Conservation (phyloP, 2,888 invertebrate genomes). For the Hyles lineata region DNA sequence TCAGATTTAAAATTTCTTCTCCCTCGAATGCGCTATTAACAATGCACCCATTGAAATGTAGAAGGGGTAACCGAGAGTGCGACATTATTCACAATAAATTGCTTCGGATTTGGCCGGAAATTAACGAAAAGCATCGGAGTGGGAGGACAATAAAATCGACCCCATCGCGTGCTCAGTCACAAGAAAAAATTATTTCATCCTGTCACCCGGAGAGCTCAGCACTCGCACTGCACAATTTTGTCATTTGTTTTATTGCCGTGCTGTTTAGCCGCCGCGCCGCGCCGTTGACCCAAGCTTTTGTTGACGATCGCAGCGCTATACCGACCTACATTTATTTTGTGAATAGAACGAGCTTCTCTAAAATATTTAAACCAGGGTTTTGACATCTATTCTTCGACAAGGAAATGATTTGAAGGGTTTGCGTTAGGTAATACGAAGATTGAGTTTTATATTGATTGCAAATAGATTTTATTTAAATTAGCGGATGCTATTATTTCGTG, state of each 20-base stretch:
- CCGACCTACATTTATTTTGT: constrained; percentile 1
- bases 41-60: constrained; percentile 57
- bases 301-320: not conserved
- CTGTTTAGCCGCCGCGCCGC: constrained; percentile 8
- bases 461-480: too few relatives aligned
- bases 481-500: too few relatives aligned
- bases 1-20: constrained; percentile 60
- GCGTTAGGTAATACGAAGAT: too few relatives aligned
- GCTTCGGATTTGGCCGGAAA: constrained; percentile 67
- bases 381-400: too few relatives aligned
- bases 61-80: constrained; percentile 53
- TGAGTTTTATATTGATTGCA: too few relatives aligned
- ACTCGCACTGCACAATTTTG: constrained; percentile 59
- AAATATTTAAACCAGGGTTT: too few relatives aligned
- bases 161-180: constrained; percentile 59
- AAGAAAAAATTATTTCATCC: constrained; percentile 70
- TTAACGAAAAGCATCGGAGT: constrained; percentile 65
- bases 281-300: constrained; percentile 17
- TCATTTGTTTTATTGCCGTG: constrained; percentile 58
- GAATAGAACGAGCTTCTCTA: not conserved
- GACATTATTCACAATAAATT: constrained; percentile 62
- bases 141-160: constrained; percentile 63
- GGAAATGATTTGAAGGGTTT: too few relatives aligned
- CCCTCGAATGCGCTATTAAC: constrained; percentile 48
- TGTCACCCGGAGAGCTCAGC: constrained; percentile 54